Conservation (phyloP, 2,888 invertebrate genomes). For the Pterostichus niger region DNA sequence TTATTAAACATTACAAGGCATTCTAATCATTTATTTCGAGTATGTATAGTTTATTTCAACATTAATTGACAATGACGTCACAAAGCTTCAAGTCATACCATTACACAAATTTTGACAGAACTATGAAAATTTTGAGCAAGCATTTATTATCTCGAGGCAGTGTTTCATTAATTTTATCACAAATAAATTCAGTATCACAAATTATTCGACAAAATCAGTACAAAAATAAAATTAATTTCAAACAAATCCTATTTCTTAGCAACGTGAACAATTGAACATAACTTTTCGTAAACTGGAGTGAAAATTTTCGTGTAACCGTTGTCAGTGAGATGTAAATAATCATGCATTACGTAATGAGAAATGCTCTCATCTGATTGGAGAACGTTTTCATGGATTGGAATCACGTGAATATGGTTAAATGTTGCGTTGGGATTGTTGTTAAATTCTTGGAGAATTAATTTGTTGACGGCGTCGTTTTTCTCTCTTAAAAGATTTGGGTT, state of each 20-base stretch:
- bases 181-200: not conserved
- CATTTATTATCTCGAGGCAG: too few relatives aligned
- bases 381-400: slow-evolving; percentile 75
- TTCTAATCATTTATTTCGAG: too few relatives aligned
- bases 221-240: slow-evolving; percentile 1
- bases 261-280: slow-evolving; percentile 71
- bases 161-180: slow-evolving; percentile 1
- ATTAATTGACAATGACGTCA: too few relatives aligned
- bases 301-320: slow-evolving; percentile 83
- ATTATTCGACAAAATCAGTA: not conserved
- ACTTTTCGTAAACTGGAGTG: slow-evolving; percentile 79
- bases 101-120: too few relatives aligned
- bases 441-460: slow-evolving; percentile 77
- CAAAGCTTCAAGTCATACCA: too few relatives aligned
- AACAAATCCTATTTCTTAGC: not conserved
- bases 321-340: slow-evolving; percentile 84
- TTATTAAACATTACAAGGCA: too few relatives aligned
- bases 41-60: too few relatives aligned
- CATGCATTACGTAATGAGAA: slow-evolving; percentile 83
- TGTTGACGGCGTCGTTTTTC: slow-evolving; percentile 81
- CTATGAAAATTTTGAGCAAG: too few relatives aligned
- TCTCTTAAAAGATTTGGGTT: slow-evolving; percentile 82
- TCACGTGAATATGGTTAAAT: slow-evolving; percentile 73
- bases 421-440: slow-evolving; percentile 74
- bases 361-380: slow-evolving; percentile 80